Evolutionary conservation across 2,113 vertebrate species (phyloP).

Genomic region (Crotalus helleri): DNA sequence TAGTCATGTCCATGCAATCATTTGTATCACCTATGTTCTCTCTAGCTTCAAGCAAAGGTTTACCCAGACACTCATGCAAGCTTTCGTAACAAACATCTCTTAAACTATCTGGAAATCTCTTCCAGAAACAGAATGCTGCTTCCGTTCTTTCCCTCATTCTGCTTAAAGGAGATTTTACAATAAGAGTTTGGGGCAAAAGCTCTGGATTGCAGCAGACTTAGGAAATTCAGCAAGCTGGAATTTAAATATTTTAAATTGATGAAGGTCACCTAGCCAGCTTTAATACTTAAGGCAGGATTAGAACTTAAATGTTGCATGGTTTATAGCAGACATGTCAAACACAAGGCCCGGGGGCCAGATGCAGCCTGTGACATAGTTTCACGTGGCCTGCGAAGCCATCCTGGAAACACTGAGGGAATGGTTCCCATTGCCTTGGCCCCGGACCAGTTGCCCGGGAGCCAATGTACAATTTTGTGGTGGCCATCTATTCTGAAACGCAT

Average conservation of each 20-base stretch:
- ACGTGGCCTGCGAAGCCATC: too few species aligned
- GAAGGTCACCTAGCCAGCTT: too few species aligned
- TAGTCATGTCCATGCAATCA: background rate
- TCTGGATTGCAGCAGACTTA: background rate
- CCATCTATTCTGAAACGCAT: too few species aligned
- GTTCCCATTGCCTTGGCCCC: too few species aligned
- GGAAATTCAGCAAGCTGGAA: background rate
- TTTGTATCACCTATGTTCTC: background rate
- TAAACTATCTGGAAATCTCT: conserved; percentile 24
- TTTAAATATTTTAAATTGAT: background rate
- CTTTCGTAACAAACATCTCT: background rate
- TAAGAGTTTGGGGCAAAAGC: background rate
- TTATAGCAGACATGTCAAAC: too few species aligned
- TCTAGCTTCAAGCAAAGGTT: background rate
- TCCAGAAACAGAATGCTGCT: background rate
- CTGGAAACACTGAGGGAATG: too few species aligned
- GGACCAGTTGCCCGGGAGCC: too few species aligned
- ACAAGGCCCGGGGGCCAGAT: too few species aligned
- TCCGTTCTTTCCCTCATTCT: background rate
- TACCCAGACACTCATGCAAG: background rate
- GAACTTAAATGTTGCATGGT: too few species aligned
- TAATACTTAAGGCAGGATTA: too few species aligned
- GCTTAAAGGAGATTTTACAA: background rate
- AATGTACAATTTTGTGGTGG: too few species aligned
- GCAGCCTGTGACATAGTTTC: too few species aligned